Evolutionary conservation across 2,797 vertebrate genomes (phyloP), one percentile per base, ranked within the genome.

Genomic region (Telmatherina bonti): DNA sequence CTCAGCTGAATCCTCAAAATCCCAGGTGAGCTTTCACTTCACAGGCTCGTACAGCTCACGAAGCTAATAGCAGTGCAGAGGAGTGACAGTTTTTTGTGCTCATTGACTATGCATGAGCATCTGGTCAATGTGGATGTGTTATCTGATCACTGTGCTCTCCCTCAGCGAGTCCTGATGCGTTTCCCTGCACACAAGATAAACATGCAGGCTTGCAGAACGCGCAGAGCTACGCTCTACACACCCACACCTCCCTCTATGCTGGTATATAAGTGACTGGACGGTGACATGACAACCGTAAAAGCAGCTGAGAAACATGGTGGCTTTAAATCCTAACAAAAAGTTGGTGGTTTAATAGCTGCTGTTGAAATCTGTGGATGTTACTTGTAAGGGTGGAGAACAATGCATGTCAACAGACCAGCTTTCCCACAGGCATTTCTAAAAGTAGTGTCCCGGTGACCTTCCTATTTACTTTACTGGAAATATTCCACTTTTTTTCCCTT

Each of bases 71-170:
- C 26, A 0, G 69, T 4, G 68, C 35, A 43, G 57, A 68, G 59
- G 60, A 76, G 74, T 31, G 16, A 62, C 61, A 20, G 6, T 79
- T 74, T 85, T n/a, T 67, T 64, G 26, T 68, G 35, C 85, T 91
- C 89, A 92, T 93, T 90, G 89, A 92, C 87, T 93, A 93, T 91
- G 88, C 81, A 93, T 93, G 91, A 92, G 91, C 91, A 93, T 92
- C 91, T 93, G 91, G 88, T 84, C 82, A 65, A 62, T 82, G 80
- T 82, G 81, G 79, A 87, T 77, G 85, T 89, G 87, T 69, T 76
- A 84, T 87, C 58, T 72, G 75, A 85, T 84, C 31, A 31, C 70
- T 43, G 70, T 22, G 72, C 72, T 67, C 56, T 70, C 73, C 70
- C 74, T 20, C n/a, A 72, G 75, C 84, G 67, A n/a, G 5, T 55